Evolutionary conservation across 2,888 invertebrate species (phyloP), one percentile per base, ranked within the genome.

Genomic region (Sylvicola cinctus): DNA sequence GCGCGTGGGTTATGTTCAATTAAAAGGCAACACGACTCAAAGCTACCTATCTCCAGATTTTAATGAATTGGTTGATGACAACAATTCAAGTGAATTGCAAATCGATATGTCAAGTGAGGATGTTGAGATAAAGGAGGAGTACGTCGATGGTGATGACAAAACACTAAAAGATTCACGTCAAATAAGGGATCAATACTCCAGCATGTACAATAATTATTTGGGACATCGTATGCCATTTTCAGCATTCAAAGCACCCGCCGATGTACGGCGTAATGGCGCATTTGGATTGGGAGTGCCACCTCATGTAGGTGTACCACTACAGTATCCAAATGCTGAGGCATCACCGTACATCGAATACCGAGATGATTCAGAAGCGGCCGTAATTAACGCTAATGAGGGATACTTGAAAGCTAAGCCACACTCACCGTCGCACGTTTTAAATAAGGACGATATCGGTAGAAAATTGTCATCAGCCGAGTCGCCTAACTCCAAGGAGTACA

Each of bases 241-340:
- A 0, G 81, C 83, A 2, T 83, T 84, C 50, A 73, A 80, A 47
- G 81, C 80, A 8, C 80, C 74, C 3, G 63, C 66, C 12, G 74
- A 75, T 20, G 20, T 20, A 20, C 20, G 20, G 5, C 20, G 20
- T 8, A 8, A 8, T 8, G 20, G 20, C 20, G 20, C 20, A 4
- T 20, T 65, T 2, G 61, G 55, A 15, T 58, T 61, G 11, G 49
- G 68, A 30, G 70, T 69, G 11, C 70, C 70, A 1, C 69, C 64
- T 44, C 69, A 20, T 6, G 36, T 69, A 2, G 75, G 75, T n/a
- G 73, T 76, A 41, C 76, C 78, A 5, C 79, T 77, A 8, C 20
- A 4, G 20, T 20, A 20, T 8, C 8, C 20, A 20, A 20, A 20
- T 20, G 20, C 8, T 8, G 20, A 20, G 8, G 4, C 20, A 8